phyloP scores from a whole-genome alignment of 2,888 invertebrate genomes.

The Dicycla oo region DNA sequence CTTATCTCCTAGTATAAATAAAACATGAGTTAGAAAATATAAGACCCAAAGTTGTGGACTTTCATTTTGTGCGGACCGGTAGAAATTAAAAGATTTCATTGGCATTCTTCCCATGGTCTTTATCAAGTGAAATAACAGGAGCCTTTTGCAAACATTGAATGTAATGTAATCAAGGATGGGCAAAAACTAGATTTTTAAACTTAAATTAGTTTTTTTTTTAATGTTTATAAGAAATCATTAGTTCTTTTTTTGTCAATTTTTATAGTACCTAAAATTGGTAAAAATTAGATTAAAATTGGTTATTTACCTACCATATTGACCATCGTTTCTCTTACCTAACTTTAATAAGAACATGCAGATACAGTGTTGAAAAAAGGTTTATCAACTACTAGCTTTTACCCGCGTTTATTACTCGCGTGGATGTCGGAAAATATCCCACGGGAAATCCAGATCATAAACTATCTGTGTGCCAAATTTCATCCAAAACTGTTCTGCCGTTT shows the following conservation, averaged over 20 bases:
- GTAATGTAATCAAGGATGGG: slow-evolving; percentile 37
- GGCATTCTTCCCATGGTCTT: slow-evolving; percentile 81
- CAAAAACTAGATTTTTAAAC: background rate
- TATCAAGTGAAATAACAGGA: slow-evolving; percentile 72
- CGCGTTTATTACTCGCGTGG: no score
- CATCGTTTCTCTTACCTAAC: background rate
- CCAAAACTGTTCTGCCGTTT: no score
- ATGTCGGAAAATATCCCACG: no score
- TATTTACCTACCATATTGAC: background rate
- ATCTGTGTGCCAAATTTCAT: no score
- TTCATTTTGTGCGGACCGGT: slow-evolving; percentile 81
- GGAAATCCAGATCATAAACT: no score
- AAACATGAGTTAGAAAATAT: slow-evolving; percentile 87
- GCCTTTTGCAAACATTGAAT: slow-evolving; percentile 51
- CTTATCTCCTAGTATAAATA: slow-evolving; percentile 83
- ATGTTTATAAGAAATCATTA: no score
- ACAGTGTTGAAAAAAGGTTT: no score
- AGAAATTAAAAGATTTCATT: slow-evolving; percentile 87
- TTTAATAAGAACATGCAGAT: background rate
- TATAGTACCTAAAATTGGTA: no score
- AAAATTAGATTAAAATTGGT: no score
- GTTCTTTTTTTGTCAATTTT: background rate
- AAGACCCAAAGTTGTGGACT: slow-evolving; percentile 75
- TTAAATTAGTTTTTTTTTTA: background rate
- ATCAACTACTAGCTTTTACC: no score